These are phyloP conservation scores for Heloderma charlesbogerti DNA, from an alignment of 2,113 vertebrate species.

Conservation along the genomic window DNA sequence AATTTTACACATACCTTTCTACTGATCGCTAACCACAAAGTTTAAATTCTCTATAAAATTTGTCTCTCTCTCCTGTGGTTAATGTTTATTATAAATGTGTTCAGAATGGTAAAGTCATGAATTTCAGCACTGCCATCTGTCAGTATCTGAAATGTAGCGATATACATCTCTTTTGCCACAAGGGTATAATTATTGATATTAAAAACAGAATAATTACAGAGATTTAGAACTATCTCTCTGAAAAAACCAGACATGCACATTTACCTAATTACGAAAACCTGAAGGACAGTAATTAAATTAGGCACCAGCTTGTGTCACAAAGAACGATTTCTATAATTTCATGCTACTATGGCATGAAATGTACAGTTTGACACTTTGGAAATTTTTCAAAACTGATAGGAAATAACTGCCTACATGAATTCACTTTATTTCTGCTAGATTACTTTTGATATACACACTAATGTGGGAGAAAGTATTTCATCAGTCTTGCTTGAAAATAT, in stretches of 20 bases:
- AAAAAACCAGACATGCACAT: not conserved
- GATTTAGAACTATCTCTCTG: not conserved
- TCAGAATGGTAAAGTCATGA: not conserved
- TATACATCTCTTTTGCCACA: not conserved
- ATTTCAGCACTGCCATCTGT: not conserved
- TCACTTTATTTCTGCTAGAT: slow-evolving; percentile 24
- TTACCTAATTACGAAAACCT: not conserved
- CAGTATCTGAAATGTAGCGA: not conserved
- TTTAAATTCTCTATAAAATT: not conserved
- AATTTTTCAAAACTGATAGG: slow-evolving; percentile 13
- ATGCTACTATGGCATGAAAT: not conserved
- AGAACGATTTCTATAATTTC: not conserved
- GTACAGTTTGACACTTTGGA: slow-evolving; percentile 7
- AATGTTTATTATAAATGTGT: not conserved
- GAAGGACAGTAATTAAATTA: slow-evolving; percentile 11
- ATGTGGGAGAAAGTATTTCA: slow-evolving; percentile 12
- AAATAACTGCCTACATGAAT: not conserved
- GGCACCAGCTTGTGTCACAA: not conserved
- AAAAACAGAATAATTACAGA: not conserved
- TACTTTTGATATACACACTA: not conserved
- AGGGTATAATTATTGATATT: not conserved
- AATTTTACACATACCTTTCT: not conserved
- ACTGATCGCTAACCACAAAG: not conserved
- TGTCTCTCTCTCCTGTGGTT: not conserved
- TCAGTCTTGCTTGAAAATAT: slow-evolving; percentile 17